Percentiles rank a stretch among this genome's conserved stretches.
These are phyloP conservation scores for Lepidotrigona ventralis DNA, from an alignment of 1,140 invertebrate genomes.

Conservation along the genomic window DNA sequence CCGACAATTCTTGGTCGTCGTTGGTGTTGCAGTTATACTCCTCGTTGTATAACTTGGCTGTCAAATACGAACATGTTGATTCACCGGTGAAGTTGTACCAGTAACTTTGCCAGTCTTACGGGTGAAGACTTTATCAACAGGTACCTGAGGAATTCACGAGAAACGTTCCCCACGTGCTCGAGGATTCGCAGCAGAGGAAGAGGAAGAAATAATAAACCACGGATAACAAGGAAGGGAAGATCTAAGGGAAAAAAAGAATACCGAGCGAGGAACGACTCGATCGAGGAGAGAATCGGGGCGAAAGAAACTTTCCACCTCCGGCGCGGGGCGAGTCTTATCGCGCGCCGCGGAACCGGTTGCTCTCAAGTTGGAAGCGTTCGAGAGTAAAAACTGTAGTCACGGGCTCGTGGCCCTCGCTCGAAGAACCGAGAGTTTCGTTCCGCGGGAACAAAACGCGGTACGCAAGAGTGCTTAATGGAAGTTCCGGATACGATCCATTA, in stretches of 20 bases:
- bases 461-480: slow-evolving; percentile 37
- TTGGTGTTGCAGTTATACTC: too few relatives aligned
- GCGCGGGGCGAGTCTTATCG: slow-evolving; percentile 1
- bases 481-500: slow-evolving; percentile 49
- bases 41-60: too few relatives aligned
- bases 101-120: too few relatives aligned
- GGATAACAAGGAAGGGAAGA: neutral
- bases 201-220: neutral
- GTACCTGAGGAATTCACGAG: neutral
- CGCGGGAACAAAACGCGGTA: neutral
- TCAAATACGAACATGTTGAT: too few relatives aligned
- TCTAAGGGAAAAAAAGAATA: neutral
- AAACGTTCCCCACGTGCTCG: neutral
- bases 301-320: slow-evolving; percentile 16
- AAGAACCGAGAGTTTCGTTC: neutral
- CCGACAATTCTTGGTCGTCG: too few relatives aligned
- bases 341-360: neutral
- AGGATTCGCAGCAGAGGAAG: neutral
- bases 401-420: neutral
- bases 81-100: too few relatives aligned
- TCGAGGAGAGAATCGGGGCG: neutral
- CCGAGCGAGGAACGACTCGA: neutral
- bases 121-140: too few relatives aligned
- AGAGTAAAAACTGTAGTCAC: slow-evolving; percentile 19
- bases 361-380: slow-evolving; percentile 3